phyloP scores from a whole-genome alignment of 2,113 vertebrate species.

The Motacilla tschutschensis region DNA sequence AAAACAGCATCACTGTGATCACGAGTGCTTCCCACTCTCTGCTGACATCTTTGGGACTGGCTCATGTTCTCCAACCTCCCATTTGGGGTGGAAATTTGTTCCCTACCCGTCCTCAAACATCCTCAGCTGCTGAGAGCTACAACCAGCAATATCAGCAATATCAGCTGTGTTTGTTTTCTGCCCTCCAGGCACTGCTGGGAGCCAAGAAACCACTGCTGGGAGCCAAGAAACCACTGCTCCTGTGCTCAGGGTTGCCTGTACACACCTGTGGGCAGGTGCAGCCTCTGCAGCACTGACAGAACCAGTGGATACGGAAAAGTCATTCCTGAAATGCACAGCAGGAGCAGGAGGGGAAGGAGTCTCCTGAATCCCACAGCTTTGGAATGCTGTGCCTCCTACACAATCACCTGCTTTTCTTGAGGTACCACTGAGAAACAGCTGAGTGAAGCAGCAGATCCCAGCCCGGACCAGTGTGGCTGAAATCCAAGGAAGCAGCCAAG shows the following conservation, averaged over 20 bases:
- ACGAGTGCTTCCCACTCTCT: not conserved
- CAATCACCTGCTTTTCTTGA: not conserved
- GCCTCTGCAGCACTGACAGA: not conserved
- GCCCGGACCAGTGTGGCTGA: not conserved
- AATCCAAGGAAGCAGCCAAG: not conserved
- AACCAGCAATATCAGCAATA: not conserved
- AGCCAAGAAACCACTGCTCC: not conserved
- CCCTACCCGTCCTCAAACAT: accelerated
- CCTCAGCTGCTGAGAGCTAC: not conserved
- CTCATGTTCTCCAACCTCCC: not conserved
- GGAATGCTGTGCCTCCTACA: not conserved
- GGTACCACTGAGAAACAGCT: not conserved
- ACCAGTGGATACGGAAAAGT: not conserved
- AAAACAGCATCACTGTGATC: not conserved
- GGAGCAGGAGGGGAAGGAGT: not conserved
- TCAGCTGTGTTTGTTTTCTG: not conserved
- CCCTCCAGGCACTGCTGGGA: not conserved
- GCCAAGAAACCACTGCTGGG: not conserved
- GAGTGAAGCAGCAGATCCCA: not conserved
- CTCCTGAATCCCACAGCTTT: not conserved
- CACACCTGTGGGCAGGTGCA: not conserved
- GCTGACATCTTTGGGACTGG: not conserved
- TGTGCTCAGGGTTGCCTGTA: not conserved
- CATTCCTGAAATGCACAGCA: not conserved
- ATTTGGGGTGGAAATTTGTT: not conserved